Percentiles rank a stretch among this genome's conserved stretches.
Conservation (phyloP, 2,113 vertebrate genomes). For the Rhabdornis inornatus region DNA sequence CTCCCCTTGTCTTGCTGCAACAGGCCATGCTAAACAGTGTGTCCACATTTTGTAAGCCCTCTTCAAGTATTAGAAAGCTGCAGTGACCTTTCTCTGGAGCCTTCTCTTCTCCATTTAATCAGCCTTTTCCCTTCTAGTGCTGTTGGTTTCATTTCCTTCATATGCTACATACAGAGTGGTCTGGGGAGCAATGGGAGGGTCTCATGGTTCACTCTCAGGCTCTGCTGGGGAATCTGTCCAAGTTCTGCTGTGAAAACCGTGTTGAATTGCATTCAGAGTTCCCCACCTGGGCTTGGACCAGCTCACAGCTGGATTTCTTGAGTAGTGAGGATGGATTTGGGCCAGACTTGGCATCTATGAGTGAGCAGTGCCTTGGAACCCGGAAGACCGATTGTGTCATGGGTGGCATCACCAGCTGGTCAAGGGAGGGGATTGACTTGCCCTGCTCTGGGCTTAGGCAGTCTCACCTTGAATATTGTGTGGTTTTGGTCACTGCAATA, state of each 20-base stretch:
- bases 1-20: neutral
- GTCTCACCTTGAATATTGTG: neutral
- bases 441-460: neutral
- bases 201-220: neutral
- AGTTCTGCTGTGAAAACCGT: neutral
- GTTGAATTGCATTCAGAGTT: neutral
- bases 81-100: neutral
- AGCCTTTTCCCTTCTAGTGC: neutral
- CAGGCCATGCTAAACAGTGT: neutral
- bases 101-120: neutral
- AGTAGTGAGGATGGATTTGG: neutral
- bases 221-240: too few species aligned
- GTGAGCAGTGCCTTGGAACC: neutral
- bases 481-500: neutral
- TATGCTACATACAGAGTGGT: too few species aligned
- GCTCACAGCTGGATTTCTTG: neutral
- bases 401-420: neutral
- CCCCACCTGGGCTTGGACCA: neutral
- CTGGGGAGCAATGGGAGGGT: neutral
- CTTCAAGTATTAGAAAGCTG: neutral
- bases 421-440: neutral
- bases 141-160: fast-evolving
- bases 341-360: neutral
- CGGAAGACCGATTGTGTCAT: neutral
- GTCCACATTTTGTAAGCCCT: neutral